Evolutionary conservation across 1,140 invertebrate species (phyloP), one percentile per base, ranked within the genome.

Genomic region (Proctacanthus coquilletti): DNA sequence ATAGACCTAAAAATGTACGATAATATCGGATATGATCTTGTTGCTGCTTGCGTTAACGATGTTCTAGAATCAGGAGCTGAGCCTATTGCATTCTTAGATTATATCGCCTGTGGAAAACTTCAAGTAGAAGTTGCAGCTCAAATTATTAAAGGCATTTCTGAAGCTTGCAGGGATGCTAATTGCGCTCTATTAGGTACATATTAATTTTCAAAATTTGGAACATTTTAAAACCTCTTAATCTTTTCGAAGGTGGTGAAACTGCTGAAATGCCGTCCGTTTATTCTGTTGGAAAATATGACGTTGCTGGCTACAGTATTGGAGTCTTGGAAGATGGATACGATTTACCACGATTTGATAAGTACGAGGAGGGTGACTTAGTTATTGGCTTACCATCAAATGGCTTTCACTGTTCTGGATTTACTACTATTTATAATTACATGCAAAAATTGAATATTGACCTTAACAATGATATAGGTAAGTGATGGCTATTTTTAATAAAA

Each of bases 41-140:
- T 98, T 8, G 94, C 93, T 8, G 95, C 96, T 87, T 94, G 89
- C 56, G 92, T 93, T 3, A 98, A 98, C 66, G 93, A 98, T 61
- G 76, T 98, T 33, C 63, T 98, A 15, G 88, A 86, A 27, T 81
- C 93, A 45, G 92, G 91, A 15, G 94, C 93, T 0, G 86, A 92
- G 52, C 92, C 93, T 0, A 65, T 98, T 31, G 94, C 89, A 39
- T 98, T 98, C 56, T 63, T 98, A 1, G 93, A 98, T 66, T 98
- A 98, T 61, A 95, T 92, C 63, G 88, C 93, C 9, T 89, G 84
- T 56, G 86, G 91, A 3, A 68, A 76, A 42, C 64, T 98, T 30
- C 71, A 93, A 49, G 72, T 89, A 5, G 64, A 72, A 1, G 62
- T 75, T 13, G 85, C 88, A 0, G 69, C 70, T 2, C 63, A 76